phyloP scores from a whole-genome alignment of 2,888 invertebrate species.

The Heterodera filipjevi region DNA sequence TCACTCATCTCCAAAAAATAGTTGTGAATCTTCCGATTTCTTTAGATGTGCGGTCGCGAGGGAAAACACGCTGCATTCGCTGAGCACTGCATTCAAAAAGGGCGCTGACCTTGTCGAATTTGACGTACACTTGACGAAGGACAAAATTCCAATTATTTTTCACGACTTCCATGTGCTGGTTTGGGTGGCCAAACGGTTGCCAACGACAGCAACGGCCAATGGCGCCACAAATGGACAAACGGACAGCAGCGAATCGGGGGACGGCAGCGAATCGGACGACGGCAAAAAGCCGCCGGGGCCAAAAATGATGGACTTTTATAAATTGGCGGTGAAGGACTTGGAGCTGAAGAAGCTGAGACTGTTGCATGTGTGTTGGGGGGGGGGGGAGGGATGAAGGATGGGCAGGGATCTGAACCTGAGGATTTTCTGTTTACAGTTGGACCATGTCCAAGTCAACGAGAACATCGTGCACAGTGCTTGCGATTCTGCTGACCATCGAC shows the following conservation, averaged over 20 bases:
- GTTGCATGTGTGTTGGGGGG: conserved; percentile 74
- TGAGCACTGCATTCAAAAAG: conserved; percentile 86
- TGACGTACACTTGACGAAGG: conserved; percentile 92
- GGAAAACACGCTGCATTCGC: conserved; percentile 95
- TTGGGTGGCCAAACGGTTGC: conserved; percentile 54
- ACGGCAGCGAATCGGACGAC: conserved; percentile 10
- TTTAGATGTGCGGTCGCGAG: conserved; percentile 72
- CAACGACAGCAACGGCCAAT: conserved; percentile 16
- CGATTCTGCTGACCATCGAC: conserved; percentile 32
- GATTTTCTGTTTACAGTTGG: conserved; percentile 47
- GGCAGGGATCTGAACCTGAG: too few relatives aligned
- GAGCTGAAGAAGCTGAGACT: conserved; percentile 86
- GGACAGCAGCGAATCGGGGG: too few relatives aligned
- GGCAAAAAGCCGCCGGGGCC: neutral
- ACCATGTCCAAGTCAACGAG: conserved; percentile 51
- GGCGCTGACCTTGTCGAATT: conserved; percentile 94
- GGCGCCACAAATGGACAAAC: neutral
- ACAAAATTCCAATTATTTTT: conserved; percentile 76
- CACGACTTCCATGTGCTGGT: conserved; percentile 95
- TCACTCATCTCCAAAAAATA: too few relatives aligned
- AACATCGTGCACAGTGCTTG: conserved; percentile 8
- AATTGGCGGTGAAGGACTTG: conserved; percentile 89
- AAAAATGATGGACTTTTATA: conserved; percentile 76
- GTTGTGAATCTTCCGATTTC: too few relatives aligned
- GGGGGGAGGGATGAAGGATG: too few relatives aligned